Evolutionary conservation across 2,888 invertebrate genomes (phyloP), one percentile per base, ranked within the genome.

Genomic region (Heliconius aoede): DNA sequence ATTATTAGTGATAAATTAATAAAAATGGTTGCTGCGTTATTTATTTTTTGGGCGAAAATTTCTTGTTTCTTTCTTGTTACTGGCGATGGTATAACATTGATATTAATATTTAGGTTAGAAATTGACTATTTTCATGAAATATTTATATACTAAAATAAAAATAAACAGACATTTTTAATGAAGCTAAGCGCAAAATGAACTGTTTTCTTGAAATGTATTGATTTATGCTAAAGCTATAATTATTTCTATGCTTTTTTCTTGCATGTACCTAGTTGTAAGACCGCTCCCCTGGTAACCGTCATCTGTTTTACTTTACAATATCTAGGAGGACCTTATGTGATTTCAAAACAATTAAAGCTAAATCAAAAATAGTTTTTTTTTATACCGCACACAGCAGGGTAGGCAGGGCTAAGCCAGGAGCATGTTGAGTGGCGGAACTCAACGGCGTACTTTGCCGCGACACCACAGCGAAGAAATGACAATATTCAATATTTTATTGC

Each of bases 31-130:
- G 64, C 64, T 64, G 64, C 1, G 32, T 32, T 64, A 11, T 36
- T 24, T 15, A 65, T 65, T 65, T 36, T 15, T 40, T 65, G 65
- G 65, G 65, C 65, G 65, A 65, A 36, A 24, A 13, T 36, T n/a
- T n/a, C 21, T n/a, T 24, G 1, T 36, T 30, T 9, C 7, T 26
- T 60, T 26, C 5, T 65, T 36, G 65, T 24, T 24, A 24, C 3
- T 65, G 15, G 65, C 65, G 65, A 65, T 36, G 7, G 26, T 60
- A 26, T 60, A 26, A 60, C 5, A 60, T 15, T 58, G 26, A 15
- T 60, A 26, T 60, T 60, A 60, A 60, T 26, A 26, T 26, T 60
- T 60, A 7, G 24, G 26, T 60, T 26, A 60, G 9, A 60, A 24
- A 9, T 15, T 60, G 1, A 26, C 24, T 60, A 15, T 26, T 2